Evolutionary conservation across 2,113 vertebrate genomes (phyloP), one percentile per base, ranked within the genome.

Genomic region (Rhinolophus ferrumequinum): DNA sequence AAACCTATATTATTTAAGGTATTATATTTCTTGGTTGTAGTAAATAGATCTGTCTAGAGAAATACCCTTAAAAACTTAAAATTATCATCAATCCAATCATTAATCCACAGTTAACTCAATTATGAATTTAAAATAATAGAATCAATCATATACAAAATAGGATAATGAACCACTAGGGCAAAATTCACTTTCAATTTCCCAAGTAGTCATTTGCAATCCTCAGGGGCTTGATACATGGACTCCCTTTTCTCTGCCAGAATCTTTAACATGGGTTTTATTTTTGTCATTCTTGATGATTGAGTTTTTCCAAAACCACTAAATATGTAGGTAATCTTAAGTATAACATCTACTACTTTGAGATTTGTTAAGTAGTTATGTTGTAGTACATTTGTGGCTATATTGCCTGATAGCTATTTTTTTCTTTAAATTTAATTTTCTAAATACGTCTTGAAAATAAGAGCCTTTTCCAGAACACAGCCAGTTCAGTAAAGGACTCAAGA

Each of bases 1-100:
- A 96, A 86, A 95, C 24, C 15, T 62, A 28, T 95, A 76, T 97
- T 95, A 98, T 90, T 98, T 77, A 93, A 94, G 70, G 94, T 75
- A 79, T 35, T 93, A 21, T 82, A 82, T 97, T 95, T 88, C n/a
- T 96, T 38, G 41, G 28, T 85, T 90, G 47, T 28, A 70, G 19
- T 73, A 3, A 33, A 93, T 60, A 58, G 24, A 64, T 88, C 14
- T 81, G 87, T 96, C 95, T 94, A 90, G 4, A 88, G 24, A 81
- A 41, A 58, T 66, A 21, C 0, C 11, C 0, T 83, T 2, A 30
- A 80, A 94, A 88, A 90, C 28, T 58, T 44, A 90, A 88, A 75
- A 75, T 66, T 21, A 88, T 84, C 35, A 69, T 76, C 14, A 80
- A 30, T 77, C 5, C 5, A 72, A 19, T 64, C 22, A 81, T n/a